Evolutionary conservation across 2,797 vertebrate species (phyloP).

Genomic region (Oreonectes daqikongensis): DNA sequence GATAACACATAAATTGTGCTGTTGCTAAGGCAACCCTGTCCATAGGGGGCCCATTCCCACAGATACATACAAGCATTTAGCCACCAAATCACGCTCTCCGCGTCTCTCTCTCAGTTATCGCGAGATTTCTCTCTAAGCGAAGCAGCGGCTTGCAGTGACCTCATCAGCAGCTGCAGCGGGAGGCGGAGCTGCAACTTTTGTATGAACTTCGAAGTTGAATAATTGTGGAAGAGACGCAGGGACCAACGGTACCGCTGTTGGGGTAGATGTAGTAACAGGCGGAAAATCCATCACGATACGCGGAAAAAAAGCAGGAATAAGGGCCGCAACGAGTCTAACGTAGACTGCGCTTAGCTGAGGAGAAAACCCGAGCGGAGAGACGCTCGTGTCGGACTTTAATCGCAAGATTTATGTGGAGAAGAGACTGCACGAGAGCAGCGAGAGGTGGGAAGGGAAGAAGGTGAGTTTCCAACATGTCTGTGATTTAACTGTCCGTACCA

Average conservation of each 20-base stretch:
- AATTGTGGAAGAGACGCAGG: constrained; percentile 54
- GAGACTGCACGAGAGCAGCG: constrained; percentile 27
- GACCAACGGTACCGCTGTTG: constrained; percentile 58
- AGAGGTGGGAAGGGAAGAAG: constrained; percentile 36
- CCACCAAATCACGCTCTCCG: background rate
- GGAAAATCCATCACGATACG: background rate
- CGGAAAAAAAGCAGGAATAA: constrained; percentile 38
- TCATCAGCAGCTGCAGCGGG: constrained; percentile 64
- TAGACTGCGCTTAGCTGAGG: constrained; percentile 12
- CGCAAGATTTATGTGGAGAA: constrained; percentile 24
- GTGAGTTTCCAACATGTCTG: constrained; percentile 46
- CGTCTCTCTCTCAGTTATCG: constrained; percentile 58
- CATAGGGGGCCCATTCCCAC: constrained; percentile 35
- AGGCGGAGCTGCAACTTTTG: constrained; percentile 80
- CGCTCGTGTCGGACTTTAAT: constrained; percentile 47
- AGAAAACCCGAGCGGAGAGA: constrained; percentile 7
- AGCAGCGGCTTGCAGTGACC: constrained; percentile 67
- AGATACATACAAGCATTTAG: constrained; percentile 8
- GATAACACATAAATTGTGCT: constrained; percentile 44
- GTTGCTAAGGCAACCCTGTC: constrained; percentile 57
- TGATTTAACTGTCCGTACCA: constrained; percentile 32
- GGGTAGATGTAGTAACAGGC: constrained; percentile 28
- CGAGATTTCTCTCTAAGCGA: constrained; percentile 47
- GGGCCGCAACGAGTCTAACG: constrained; percentile 2
- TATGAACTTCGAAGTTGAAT: constrained; percentile 80